Percentiles rank a stretch among this genome's conserved stretches.
Evolutionary conservation across 2,797 vertebrate species (phyloP).

Genomic region (Antrozous pallidus): DNA sequence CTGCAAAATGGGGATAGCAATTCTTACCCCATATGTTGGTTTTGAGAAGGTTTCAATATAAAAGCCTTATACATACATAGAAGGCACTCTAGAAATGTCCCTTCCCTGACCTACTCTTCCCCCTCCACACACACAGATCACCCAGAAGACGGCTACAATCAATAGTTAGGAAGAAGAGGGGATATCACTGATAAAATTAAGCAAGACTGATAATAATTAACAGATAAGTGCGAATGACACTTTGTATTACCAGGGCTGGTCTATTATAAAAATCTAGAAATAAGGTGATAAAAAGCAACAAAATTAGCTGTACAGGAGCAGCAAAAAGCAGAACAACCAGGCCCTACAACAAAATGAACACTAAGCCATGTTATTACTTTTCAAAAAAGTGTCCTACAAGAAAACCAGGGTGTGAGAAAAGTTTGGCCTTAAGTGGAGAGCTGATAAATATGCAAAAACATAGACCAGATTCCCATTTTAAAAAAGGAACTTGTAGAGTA

Average conservation of each 20-base stretch:
- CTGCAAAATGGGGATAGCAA: not conserved
- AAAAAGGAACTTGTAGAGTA: slow-evolving; percentile 15
- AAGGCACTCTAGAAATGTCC: not conserved
- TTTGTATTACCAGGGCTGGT: not conserved
- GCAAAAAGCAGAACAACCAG: not conserved
- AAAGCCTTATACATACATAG: not conserved
- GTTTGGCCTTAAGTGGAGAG: not conserved
- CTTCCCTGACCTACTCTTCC: not conserved
- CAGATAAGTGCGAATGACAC: not conserved
- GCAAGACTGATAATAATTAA: not conserved
- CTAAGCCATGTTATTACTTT: not conserved
- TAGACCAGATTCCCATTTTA: slow-evolving; percentile 26
- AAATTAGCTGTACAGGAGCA: not conserved
- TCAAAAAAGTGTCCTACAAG: not conserved
- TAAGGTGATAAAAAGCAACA: not conserved
- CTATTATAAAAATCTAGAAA: not conserved
- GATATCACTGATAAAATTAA: not conserved
- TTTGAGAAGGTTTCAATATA: not conserved
- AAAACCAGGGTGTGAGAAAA: slow-evolving; percentile 21
- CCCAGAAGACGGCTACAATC: not conserved
- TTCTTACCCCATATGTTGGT: not conserved
- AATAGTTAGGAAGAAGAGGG: not conserved
- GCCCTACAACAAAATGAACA: not conserved
- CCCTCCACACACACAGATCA: not conserved
- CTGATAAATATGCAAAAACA: not conserved